These are phyloP conservation scores for Drosophila bocqueti DNA, from an alignment of 1,140 invertebrate species.

Conservation along the genomic window DNA sequence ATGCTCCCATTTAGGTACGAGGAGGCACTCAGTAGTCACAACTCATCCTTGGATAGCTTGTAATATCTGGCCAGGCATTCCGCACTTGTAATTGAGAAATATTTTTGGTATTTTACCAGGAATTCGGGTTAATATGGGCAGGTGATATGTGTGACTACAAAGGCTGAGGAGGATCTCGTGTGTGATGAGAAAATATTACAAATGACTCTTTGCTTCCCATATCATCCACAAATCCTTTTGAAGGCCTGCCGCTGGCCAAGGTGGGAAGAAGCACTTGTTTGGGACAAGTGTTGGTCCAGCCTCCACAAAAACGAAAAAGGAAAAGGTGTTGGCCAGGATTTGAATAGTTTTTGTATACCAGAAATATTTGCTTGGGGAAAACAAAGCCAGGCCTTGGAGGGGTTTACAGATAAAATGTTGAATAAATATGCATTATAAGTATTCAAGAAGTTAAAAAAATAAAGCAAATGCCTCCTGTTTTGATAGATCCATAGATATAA, in stretches of 20 bases:
- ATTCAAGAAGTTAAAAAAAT: background rate
- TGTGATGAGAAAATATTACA: constrained; percentile 55
- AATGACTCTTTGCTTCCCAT: constrained; percentile 43
- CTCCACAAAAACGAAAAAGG: background rate
- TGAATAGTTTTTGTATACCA: constrained; percentile 10
- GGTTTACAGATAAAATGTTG: background rate
- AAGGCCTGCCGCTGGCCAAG: constrained; percentile 29
- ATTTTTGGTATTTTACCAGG: constrained; percentile 54
- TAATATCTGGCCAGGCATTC: constrained; percentile 63
- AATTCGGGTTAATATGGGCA: constrained; percentile 69
- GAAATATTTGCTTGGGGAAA: constrained; percentile 5
- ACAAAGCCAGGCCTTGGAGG: background rate
- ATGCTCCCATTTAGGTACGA: constrained; percentile 21
- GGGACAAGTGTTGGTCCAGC: constrained; percentile 6
- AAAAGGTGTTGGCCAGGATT: constrained; percentile 25
- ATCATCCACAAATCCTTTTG: constrained; percentile 29
- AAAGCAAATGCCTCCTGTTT: background rate
- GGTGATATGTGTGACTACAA: constrained; percentile 53
- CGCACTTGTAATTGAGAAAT: constrained; percentile 68
- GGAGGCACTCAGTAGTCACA: constrained; percentile 29
- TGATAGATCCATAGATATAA: too few relatives aligned
- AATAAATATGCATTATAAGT: background rate
- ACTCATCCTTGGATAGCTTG: constrained; percentile 27
- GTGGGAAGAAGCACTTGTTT: constrained; percentile 34
- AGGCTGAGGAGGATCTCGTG: background rate